Base-by-base conservation (phyloP, 1,140 invertebrate genomes). In the Drepana arcuata region DNA sequence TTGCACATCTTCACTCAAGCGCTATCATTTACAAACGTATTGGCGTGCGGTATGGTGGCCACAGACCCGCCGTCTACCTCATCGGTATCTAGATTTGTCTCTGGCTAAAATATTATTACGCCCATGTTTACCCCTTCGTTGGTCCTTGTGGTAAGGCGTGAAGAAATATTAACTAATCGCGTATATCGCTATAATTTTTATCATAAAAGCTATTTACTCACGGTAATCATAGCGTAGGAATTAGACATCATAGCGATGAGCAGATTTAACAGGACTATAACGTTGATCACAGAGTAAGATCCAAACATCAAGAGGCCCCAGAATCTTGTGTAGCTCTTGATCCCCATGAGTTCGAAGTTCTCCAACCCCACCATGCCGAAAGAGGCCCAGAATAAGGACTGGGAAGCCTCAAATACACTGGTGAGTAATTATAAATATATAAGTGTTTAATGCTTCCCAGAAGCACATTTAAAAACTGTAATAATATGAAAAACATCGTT, bases 211-310 rank as follows among this genome's bases (percentile, higher is more conserved):
- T n/a, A n/a, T n/a, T n/a, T 10, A 83, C 88, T 87, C 84, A 95
- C 93, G 46, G 92, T 95, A 53, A 97, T 97, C 16, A 93, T 92
- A 82, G 95, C 92, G 77, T 96, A 97, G 0, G 95, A 97, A 73
- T 95, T 96, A 18, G 93, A 95, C 94, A 97, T 97, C 95, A 97
- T 97, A 56, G 95, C 95, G 69, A 97, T 97, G 2, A 97, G 88
- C 89, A 97, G 94, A 81, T 97, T 97, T 16, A 97, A 87, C 1
- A 97, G 83, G 0, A 97, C 95, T 53, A 97, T 95, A 33, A 97
- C 90, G 51, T 95, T 96, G 69, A 97, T 96, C 28, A 94, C 93
- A 21, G 92, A 93, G 66, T 95, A 96, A 0, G 91, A 93, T 14
- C 94, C 94, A 62, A 95, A 96, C 87, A 95, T 93, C 0, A 96